Evolutionary conservation across 2,113 vertebrate genomes (phyloP).

Genomic region (Uria aalge): DNA sequence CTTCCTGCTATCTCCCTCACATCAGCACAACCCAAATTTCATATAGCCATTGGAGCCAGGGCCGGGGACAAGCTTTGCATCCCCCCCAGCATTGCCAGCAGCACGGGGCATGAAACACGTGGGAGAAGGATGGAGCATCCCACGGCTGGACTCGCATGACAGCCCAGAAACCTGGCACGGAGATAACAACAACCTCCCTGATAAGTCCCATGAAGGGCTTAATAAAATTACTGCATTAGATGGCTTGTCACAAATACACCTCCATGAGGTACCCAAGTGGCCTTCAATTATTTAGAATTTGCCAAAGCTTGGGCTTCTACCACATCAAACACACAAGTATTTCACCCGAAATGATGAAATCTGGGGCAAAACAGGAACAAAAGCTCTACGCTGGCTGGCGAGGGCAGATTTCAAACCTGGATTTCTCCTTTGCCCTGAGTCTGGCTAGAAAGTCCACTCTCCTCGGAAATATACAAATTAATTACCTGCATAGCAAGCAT

Average conservation of each 20-base stretch:
- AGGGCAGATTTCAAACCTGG: background rate
- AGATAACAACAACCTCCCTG: accelerated
- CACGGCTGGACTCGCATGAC: accelerated
- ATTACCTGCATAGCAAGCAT: background rate
- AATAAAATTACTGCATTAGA: background rate
- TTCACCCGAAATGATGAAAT: background rate
- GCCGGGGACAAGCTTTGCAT: background rate
- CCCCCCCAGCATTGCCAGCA: background rate
- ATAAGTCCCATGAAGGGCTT: background rate
- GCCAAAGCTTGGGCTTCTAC: background rate
- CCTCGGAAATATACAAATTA: background rate
- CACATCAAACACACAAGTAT: too few species aligned
- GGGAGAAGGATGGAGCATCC: background rate
- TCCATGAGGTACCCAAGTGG: accelerated
- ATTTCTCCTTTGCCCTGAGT: background rate
- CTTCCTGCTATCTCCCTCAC: background rate
- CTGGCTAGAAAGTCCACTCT: background rate
- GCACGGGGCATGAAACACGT: background rate
- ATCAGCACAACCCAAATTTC: background rate
- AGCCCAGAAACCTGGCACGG: background rate
- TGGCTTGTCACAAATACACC: background rate
- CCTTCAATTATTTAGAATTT: background rate
- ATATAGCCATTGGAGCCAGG: accelerated
- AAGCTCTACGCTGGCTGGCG: background rate
- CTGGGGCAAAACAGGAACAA: background rate